Percentiles rank a stretch among this genome's conserved stretches.
phyloP scores from a whole-genome alignment of 2,888 invertebrate genomes.

The Erebia epiphron region DNA sequence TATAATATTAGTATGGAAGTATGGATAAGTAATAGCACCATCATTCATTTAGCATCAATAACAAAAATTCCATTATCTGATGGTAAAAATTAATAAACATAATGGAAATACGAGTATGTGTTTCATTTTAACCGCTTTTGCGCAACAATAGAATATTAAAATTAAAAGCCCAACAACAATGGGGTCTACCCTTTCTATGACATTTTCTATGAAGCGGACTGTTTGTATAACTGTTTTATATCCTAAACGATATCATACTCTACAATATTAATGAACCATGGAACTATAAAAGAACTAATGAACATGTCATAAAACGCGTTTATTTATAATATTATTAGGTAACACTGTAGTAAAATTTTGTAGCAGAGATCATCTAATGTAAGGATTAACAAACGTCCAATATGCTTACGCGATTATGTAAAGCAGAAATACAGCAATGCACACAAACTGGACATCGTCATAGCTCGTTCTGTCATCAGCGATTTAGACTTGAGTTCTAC shows the following conservation, averaged over 20 bases:
- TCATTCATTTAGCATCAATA: neutral
- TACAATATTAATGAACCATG: neutral
- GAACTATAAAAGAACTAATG: no score
- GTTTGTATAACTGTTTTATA: slow-evolving; percentile 4
- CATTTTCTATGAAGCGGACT: slow-evolving; percentile 14
- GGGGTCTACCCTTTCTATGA: slow-evolving; percentile 31
- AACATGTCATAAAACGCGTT: neutral
- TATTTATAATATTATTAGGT: neutral
- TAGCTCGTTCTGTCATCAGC: no score
- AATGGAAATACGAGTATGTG: slow-evolving; percentile 9
- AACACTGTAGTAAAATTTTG: no score
- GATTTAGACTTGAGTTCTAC: no score
- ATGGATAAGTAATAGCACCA: neutral
- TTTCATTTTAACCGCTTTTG: slow-evolving; percentile 47
- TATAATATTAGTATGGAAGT: no score
- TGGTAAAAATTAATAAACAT: slow-evolving; percentile 18
- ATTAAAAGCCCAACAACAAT: slow-evolving; percentile 32
- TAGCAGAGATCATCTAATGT: no score
- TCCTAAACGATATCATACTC: neutral
- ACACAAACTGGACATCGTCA: no score
- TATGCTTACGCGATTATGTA: no score
- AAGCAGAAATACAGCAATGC: no score
- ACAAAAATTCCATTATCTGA: neutral
- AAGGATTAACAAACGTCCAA: no score
- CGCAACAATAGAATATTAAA: slow-evolving; percentile 45